Evolutionary conservation across 2,113 vertebrate species (phyloP).

Genomic region (Myrmecobius fasciatus): DNA sequence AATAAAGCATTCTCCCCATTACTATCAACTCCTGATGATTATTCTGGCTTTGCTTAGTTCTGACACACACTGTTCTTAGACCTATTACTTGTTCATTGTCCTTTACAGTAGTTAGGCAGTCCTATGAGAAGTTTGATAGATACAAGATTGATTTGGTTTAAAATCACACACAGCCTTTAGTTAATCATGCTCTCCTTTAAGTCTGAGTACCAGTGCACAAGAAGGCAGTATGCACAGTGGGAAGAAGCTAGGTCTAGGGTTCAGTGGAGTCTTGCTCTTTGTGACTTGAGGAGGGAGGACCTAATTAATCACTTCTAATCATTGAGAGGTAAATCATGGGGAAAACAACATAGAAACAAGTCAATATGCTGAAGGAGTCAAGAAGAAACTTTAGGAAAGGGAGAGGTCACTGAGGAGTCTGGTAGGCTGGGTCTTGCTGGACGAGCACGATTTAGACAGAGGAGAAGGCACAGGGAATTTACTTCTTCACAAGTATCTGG

Average conservation of each 20-base stretch:
- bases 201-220: neutral
- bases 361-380: neutral
- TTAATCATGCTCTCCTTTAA: too few relatives aligned
- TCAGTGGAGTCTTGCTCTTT: too few relatives aligned
- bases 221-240: neutral
- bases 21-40: conserved; percentile 4
- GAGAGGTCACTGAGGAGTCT: neutral
- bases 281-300: neutral
- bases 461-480: neutral
- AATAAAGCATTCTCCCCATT: conserved; percentile 24
- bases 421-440: neutral
- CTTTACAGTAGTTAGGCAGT: neutral
- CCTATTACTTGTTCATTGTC: neutral
- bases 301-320: neutral
- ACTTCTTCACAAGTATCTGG: neutral
- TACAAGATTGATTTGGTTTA: neutral
- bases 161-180: neutral
- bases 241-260: neutral
- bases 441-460: neutral
- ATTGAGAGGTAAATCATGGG: neutral
- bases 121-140: neutral
- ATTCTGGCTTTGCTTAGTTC: conserved; percentile 37
- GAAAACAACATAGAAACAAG: too few relatives aligned
- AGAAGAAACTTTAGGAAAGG: neutral
- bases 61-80: neutral